Conservation (phyloP, 2,113 vertebrate genomes). For the Catharus bicknelli region DNA sequence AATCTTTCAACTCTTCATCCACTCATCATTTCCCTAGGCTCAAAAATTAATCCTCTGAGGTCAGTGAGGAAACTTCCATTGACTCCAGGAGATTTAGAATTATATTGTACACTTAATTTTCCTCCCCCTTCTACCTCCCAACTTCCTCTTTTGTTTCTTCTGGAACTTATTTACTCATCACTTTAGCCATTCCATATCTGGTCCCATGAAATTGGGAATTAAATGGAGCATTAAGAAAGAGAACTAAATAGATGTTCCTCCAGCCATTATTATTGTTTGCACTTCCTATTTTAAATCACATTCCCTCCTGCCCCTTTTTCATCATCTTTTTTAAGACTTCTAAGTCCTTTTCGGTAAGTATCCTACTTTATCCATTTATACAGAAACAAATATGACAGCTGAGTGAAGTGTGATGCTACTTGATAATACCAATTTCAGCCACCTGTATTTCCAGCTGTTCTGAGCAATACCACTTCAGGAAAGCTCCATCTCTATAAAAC, state of each 20-base stretch:
- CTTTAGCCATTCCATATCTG: not conserved
- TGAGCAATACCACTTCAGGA: not conserved
- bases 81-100: slow-evolving; percentile 49
- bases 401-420: not conserved
- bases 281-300: not conserved
- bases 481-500: not conserved
- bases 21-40: slow-evolving; percentile 65
- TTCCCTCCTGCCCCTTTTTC: not conserved
- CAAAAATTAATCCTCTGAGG: slow-evolving; percentile 47
- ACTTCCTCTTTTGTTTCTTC: slow-evolving; percentile 25
- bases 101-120: slow-evolving; percentile 4
- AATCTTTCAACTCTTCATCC: slow-evolving; percentile 58
- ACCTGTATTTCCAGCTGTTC: not conserved
- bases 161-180: slow-evolving; percentile 41
- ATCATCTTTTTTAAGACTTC: not conserved
- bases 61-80: slow-evolving; percentile 44
- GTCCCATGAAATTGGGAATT: slow-evolving; percentile 41
- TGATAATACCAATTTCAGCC: not conserved
- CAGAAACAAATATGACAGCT: not conserved
- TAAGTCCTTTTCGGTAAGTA: not conserved
- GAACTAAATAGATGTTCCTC: not conserved
- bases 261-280: not conserved
- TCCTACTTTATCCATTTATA: not conserved
- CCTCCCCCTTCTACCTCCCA: not conserved
- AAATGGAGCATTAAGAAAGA: not conserved